phyloP scores from a whole-genome alignment of 2,888 invertebrate species.

The Hartigia nigra region DNA sequence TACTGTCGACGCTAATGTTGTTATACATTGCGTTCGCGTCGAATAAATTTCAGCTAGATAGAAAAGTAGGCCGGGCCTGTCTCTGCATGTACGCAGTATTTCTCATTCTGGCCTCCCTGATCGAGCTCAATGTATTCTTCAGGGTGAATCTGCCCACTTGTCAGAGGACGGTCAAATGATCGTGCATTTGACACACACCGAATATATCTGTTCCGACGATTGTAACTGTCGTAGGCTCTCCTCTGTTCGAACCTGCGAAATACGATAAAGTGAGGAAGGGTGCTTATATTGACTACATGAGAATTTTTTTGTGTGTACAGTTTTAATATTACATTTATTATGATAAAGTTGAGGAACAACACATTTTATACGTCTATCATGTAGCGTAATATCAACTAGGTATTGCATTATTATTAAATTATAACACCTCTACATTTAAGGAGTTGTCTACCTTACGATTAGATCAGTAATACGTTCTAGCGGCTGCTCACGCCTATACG shows the following conservation, averaged over 20 bases:
- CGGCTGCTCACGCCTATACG: neutral
- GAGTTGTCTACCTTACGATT: neutral
- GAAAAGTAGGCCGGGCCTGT: slow-evolving; percentile 85
- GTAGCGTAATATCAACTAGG: slow-evolving; percentile 18
- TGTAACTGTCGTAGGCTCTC: slow-evolving; percentile 2
- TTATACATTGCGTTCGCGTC: slow-evolving; percentile 86
- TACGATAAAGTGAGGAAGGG: slow-evolving; percentile 11
- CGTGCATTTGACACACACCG: slow-evolving; percentile 20
- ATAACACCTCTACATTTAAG: slow-evolving; percentile 10
- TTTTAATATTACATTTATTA: slow-evolving; percentile 21
- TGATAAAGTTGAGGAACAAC: slow-evolving; percentile 15
- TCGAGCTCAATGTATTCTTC: slow-evolving; percentile 94
- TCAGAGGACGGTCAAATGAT: slow-evolving; percentile 63
- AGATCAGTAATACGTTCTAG: neutral
- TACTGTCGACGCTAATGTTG: slow-evolving; percentile 86
- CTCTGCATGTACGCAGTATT: slow-evolving; percentile 89
- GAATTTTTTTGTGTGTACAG: slow-evolving; percentile 27
- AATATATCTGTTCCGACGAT: slow-evolving; percentile 8
- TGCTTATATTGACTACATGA: slow-evolving; percentile 25
- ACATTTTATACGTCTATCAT: slow-evolving; percentile 30
- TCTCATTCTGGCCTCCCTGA: slow-evolving; percentile 87
- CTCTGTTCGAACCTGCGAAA: neutral
- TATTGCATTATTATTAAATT: slow-evolving; percentile 23
- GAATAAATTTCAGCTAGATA: slow-evolving; percentile 89
- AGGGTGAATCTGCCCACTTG: slow-evolving; percentile 90